A percentile compares a stretch with the other conserved stretches of the same genome.
phyloP scores from a whole-genome alignment of 2,888 invertebrate genomes.

The Pollenia amentaria region DNA sequence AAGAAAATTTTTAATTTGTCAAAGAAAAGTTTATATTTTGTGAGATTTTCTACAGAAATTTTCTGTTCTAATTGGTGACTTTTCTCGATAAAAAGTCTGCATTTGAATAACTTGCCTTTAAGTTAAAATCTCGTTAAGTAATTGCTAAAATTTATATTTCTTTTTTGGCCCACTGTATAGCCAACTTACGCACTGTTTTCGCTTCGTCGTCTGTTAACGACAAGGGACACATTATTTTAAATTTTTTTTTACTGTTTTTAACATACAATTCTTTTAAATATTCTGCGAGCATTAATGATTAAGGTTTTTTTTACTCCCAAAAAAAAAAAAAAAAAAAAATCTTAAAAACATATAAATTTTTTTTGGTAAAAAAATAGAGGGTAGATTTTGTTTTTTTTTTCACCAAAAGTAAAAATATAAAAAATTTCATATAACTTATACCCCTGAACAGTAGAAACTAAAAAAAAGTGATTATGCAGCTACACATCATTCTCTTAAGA shows the following conservation, averaged over 20 bases:
- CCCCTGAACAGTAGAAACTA: constrained; percentile 48
- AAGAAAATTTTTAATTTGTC: too few relatives aligned
- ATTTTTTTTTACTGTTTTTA: constrained; percentile 74
- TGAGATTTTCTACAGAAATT: too few relatives aligned
- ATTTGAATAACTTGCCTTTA: too few relatives aligned
- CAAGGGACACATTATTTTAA: constrained; percentile 84
- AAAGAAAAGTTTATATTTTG: too few relatives aligned
- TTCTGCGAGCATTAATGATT: constrained; percentile 72
- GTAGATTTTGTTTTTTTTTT: constrained; percentile 51
- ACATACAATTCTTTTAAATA: constrained; percentile 56
- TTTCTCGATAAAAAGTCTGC: too few relatives aligned
- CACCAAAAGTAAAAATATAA: constrained; percentile 37
- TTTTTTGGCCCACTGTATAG: constrained; percentile 14
- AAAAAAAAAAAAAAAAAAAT: constrained; percentile 38
- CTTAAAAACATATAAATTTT: constrained; percentile 45
- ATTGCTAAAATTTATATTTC: neutral
- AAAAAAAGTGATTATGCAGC: constrained; percentile 73
- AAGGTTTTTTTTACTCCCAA: constrained; percentile 41
- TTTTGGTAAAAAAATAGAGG: constrained; percentile 59
- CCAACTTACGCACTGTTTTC: constrained; percentile 33
- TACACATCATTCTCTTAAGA: constrained; percentile 67
- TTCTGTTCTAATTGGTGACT: too few relatives aligned
- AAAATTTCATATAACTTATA: constrained; percentile 64
- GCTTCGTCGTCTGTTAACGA: constrained; percentile 79
- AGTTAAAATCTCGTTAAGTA: too few relatives aligned